Percentiles rank a stretch among this genome's conserved stretches.
Evolutionary conservation across 1,140 invertebrate genomes (phyloP).

Genomic region (Gryllus bimaculatus): DNA sequence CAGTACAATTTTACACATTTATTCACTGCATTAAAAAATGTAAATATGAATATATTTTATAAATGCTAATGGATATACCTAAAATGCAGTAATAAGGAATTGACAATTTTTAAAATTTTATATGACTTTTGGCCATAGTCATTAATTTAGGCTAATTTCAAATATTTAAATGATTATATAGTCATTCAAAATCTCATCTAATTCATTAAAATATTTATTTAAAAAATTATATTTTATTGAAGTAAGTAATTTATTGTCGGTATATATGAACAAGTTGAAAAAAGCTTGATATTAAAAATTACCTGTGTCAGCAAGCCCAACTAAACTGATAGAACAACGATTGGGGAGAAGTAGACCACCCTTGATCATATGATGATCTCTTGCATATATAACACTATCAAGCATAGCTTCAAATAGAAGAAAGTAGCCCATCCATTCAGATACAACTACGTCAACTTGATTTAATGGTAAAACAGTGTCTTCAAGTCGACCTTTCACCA

Average conservation of each 20-base stretch:
- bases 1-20: too few species aligned
- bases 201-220: too few species aligned
- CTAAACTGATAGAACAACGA: constrained; percentile 77
- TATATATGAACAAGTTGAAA: background rate
- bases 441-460: constrained; percentile 93
- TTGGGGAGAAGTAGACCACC: constrained; percentile 81
- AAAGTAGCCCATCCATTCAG: constrained; percentile 99
- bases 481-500: constrained; percentile 84
- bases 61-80: too few species aligned
- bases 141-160: too few species aligned
- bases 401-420: constrained; percentile 97
- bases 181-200: too few species aligned
- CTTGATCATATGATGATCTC: constrained; percentile 82
- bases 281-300: constrained; percentile 26
- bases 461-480: constrained; percentile 68
- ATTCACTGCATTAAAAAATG: too few species aligned
- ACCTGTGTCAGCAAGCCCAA: constrained; percentile 82
- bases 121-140: too few species aligned
- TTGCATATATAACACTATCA: constrained; percentile 79
- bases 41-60: too few species aligned
- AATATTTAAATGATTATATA: too few species aligned
- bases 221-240: too few species aligned
- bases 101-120: too few species aligned
- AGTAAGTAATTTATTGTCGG: background rate
- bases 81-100: too few species aligned